Conservation (phyloP, 2,113 vertebrate species). For the Oreochromis aureus region DNA sequence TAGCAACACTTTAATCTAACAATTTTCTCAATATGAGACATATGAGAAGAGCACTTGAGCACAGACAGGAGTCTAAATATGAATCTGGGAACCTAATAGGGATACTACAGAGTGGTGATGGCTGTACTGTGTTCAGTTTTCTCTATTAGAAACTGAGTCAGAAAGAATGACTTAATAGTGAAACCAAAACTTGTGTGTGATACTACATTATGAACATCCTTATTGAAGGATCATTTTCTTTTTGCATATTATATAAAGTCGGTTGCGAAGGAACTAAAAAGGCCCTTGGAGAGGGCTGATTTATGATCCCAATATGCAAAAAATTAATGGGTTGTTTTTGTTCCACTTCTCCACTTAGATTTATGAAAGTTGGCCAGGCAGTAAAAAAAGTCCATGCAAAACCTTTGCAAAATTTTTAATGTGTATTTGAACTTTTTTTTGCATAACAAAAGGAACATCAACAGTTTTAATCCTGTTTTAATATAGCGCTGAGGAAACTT, state of each 20-base stretch:
- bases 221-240: not conserved
- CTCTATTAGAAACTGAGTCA: not conserved
- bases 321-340: not conserved
- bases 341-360: not conserved
- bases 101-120: not conserved
- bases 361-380: not conserved
- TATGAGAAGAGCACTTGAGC: not conserved
- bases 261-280: not conserved
- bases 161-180: not conserved
- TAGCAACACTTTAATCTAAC: slow-evolving; percentile 31
- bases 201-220: not conserved
- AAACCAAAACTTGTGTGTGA: not conserved
- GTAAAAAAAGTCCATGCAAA: not conserved
- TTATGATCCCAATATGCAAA: not conserved
- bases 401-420: not conserved
- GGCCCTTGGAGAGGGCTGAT: not conserved
- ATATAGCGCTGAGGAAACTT: not conserved
- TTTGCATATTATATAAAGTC: not conserved
- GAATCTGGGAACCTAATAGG: not conserved
- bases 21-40: not conserved
- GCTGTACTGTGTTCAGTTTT: not conserved
- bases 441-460: not conserved
- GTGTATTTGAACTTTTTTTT: not conserved
- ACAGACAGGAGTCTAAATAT: not conserved
- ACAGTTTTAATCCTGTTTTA: not conserved